phyloP scores from a whole-genome alignment of 2,113 vertebrate species.

The Caloenas nicobarica region DNA sequence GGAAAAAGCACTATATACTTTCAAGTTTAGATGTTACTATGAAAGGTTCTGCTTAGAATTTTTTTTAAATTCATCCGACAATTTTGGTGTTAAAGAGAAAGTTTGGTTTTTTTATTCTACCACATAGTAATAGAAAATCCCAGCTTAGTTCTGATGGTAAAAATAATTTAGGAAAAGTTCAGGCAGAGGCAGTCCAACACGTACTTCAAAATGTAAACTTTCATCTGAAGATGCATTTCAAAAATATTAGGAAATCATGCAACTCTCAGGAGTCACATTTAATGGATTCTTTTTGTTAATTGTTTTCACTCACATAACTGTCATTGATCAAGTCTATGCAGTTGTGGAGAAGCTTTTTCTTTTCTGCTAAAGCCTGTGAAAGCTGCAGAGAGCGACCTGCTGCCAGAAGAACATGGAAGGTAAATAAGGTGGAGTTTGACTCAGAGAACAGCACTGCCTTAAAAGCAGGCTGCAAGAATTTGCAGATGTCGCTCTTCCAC shows the following conservation, averaged over 20 bases:
- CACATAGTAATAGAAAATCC: background rate
- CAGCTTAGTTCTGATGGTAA: background rate
- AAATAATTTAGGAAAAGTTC: background rate
- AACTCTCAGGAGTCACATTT: background rate
- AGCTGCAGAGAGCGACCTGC: background rate
- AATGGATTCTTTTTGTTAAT: background rate
- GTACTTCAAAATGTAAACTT: background rate
- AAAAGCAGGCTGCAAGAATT: background rate
- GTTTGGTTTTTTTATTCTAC: background rate
- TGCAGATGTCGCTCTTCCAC: background rate
- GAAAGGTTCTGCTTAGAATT: background rate
- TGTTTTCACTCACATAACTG: background rate
- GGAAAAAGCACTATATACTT: background rate
- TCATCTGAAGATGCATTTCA: background rate
- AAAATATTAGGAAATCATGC: background rate
- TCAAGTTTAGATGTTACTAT: background rate
- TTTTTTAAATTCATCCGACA: background rate
- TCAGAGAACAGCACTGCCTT: background rate
- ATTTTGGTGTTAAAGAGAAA: background rate
- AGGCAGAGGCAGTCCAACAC: background rate
- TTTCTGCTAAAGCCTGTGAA: background rate
- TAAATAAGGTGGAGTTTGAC: background rate
- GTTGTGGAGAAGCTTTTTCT: background rate
- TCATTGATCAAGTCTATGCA: background rate
- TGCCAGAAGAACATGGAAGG: background rate